Base-by-base conservation (phyloP, 2,888 invertebrate genomes). In the Smittia sp. region DNA sequence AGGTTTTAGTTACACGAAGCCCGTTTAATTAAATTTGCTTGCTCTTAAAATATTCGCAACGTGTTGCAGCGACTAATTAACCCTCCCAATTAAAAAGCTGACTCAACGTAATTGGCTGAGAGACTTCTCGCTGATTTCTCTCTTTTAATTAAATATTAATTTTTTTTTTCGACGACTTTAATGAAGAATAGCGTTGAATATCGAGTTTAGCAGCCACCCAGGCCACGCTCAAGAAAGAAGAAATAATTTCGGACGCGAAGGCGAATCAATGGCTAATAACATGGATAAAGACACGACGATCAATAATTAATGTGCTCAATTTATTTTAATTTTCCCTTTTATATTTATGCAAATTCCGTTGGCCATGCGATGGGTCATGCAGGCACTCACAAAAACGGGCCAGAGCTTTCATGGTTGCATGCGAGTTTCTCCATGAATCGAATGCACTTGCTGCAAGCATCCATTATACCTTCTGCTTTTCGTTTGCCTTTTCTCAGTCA, bases 251-350 rank as follows among this genome's bases (percentile, higher is more conserved):
- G 46, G 46, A 46, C 46, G 46, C 46, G 46, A 46, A 46, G 46
- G n/a, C 46, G 32, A 32, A 32, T 46, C 46, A 15, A 46, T 46
- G 18, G 58, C 9, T 58, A 58, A 58, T 58, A 58, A 58, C 18
- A 58, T 58, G 18, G n/a, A 58, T 58, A 22, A 58, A 58, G 58
- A 58, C 58, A 27, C 25, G 9, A 22, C n/a, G 63, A 27, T 63
- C 63, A 63, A 63, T 63, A 63, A 63, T 63, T 63, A 63, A 63
- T 63, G 25, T 25, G 3, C 27, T 25, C 63, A 63, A 63, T 63
- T 63, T 27, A 63, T 25, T 63, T 63, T 63, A 63, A 63, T 63
- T 63, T n/a, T 63, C 63, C 27, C 4, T n/a, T 63, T 27, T 63
- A 63, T 27, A 22, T 63, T 63, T 27, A 63, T 63, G 27, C 25